These are phyloP conservation scores for Ditylenchus dipsaci DNA, from an alignment of 1,140 invertebrate genomes.

Conservation along the genomic window DNA sequence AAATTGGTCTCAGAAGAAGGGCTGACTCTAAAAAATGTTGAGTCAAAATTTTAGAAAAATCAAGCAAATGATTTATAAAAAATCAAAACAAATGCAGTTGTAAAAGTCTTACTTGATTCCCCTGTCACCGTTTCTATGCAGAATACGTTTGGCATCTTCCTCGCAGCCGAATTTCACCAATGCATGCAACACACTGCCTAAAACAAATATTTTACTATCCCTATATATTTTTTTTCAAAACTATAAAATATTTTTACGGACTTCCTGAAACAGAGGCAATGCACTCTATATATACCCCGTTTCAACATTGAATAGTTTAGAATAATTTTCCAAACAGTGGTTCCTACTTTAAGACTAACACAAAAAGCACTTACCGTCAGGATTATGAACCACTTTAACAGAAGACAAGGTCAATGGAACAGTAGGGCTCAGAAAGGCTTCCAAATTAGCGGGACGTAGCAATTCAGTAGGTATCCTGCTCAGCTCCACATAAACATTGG, in stretches of 20 bases:
- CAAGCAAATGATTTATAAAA: no score
- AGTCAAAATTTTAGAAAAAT: no score
- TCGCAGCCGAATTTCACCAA: constrained; percentile 7
- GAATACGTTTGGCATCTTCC: constrained; percentile 5
- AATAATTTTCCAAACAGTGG: no score
- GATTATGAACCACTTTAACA: background rate
- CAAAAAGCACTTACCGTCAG: background rate
- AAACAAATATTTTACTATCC: no score
- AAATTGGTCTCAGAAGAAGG: background rate
- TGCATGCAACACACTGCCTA: background rate
- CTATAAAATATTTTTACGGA: no score
- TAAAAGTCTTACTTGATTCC: constrained; percentile 1
- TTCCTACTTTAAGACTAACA: no score
- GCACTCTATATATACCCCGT: no score
- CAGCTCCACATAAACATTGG: constrained; percentile 8
- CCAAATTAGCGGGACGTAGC: background rate
- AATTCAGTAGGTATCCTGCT: background rate
- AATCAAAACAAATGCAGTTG: background rate
- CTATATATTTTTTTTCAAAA: no score
- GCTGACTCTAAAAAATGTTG: background rate
- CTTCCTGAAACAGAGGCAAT: no score
- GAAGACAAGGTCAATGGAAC: constrained; percentile 6
- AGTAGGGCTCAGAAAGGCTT: background rate
- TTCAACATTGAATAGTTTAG: no score
- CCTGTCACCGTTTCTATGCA: background rate